A percentile compares a stretch with the other conserved stretches of the same genome.
These are phyloP conservation scores for Manduca sexta DNA, from an alignment of 1,140 invertebrate genomes.

Conservation along the genomic window DNA sequence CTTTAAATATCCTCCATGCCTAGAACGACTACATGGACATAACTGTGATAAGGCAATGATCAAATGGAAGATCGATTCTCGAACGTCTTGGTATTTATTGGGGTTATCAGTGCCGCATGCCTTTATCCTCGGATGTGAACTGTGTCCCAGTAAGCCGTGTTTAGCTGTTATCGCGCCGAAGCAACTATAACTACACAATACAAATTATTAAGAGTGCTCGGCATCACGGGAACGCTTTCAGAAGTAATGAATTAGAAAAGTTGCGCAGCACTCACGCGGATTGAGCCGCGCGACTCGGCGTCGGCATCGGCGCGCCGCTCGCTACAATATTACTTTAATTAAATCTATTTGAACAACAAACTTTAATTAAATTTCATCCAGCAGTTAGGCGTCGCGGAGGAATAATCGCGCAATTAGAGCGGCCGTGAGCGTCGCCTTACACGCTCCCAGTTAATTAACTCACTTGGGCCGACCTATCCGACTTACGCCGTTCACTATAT, in stretches of 20 bases:
- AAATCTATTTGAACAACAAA: constrained; percentile 74
- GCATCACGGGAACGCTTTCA: constrained; percentile 71
- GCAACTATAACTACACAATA: constrained; percentile 64
- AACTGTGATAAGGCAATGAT: too few species aligned
- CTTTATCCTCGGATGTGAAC: too few species aligned
- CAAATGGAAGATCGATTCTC: too few species aligned
- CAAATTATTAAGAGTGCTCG: constrained; percentile 72
- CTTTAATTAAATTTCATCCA: constrained; percentile 73
- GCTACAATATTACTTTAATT: constrained; percentile 73
- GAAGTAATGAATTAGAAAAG: constrained; percentile 73
- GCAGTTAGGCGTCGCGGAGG: constrained; percentile 71
- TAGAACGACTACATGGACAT: too few species aligned
- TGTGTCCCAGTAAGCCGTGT: constrained; percentile 7
- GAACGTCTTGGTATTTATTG: too few species aligned
- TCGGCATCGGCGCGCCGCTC: constrained; percentile 56
- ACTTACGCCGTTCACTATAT: constrained; percentile 24
- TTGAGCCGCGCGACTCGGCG: constrained; percentile 54
- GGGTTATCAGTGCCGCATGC: too few species aligned
- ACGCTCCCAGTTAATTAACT: constrained; percentile 71
- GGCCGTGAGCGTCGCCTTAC: constrained; percentile 71
- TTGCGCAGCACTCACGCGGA: constrained; percentile 71
- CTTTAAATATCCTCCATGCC: constrained; percentile 7
- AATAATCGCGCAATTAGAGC: constrained; percentile 73
- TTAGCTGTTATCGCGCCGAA: constrained; percentile 36
- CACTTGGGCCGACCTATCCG: constrained; percentile 58